Evolutionary conservation across 2,888 invertebrate genomes (phyloP).

Genomic region (Steinernema carpocapsae): DNA sequence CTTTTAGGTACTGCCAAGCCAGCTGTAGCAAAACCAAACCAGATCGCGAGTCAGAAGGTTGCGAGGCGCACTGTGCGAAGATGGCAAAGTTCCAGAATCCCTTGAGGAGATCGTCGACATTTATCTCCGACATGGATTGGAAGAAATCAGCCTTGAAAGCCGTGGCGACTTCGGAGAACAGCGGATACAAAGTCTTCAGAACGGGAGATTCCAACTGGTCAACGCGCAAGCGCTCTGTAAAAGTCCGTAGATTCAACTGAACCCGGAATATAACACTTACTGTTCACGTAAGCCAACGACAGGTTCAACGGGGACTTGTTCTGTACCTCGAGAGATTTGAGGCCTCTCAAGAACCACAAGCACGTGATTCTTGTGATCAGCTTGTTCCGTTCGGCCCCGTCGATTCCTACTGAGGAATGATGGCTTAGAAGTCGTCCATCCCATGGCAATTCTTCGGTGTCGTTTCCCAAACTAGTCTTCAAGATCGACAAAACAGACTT

Average conservation of each 20-base stretch:
- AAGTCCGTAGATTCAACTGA: not conserved
- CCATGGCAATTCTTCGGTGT: not conserved
- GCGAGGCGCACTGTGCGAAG: constrained; percentile 1
- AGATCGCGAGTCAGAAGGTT: not conserved
- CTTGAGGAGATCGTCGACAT: not conserved
- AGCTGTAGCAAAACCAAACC: constrained; percentile 9
- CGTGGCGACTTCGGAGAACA: not conserved
- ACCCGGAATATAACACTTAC: not conserved
- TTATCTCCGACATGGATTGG: not conserved
- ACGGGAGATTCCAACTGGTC: constrained; percentile 17
- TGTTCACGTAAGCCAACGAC: not conserved
- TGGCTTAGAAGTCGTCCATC: constrained; percentile 4
- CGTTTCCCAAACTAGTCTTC: not conserved
- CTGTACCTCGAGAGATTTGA: not conserved
- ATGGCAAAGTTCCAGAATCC: constrained; percentile 11
- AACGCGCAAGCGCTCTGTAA: not conserved
- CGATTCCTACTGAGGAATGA: not conserved
- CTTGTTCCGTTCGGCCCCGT: not conserved
- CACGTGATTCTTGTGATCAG: not conserved
- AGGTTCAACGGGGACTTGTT: not conserved
- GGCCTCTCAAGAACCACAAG: not conserved
- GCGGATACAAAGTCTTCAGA: not conserved
- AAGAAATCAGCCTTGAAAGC: not conserved
- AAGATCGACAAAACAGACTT: not conserved
- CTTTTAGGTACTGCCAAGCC: constrained; percentile 8